phyloP scores from a whole-genome alignment of 2,113 vertebrate genomes.

The Felis chaus region DNA sequence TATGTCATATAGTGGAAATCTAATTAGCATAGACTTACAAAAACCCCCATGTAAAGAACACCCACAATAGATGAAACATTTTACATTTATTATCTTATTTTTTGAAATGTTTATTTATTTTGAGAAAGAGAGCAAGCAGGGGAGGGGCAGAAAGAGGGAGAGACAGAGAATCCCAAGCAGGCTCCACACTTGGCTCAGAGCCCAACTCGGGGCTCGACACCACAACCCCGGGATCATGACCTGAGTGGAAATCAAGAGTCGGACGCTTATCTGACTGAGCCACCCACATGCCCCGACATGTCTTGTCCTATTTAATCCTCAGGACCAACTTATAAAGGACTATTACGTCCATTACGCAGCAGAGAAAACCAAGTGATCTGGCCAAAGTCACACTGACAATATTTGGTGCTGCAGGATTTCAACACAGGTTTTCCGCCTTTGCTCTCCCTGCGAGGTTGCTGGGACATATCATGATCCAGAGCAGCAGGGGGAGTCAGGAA shows the following conservation, averaged over 20 bases:
- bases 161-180: too few species aligned
- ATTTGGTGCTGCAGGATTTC: too few species aligned
- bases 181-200: too few species aligned
- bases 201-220: too few species aligned
- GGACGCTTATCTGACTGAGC: too few species aligned
- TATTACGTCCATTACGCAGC: not conserved
- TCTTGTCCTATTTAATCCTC: not conserved
- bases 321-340: not conserved
- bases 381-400: not conserved
- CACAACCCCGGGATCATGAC: too few species aligned
- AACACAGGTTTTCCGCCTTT: not conserved
- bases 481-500: not conserved
- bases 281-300: too few species aligned
- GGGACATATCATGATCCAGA: too few species aligned
- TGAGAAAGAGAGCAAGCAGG: too few species aligned
- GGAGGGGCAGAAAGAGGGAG: too few species aligned
- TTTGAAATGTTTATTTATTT: too few species aligned
- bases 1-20: not conserved
- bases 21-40: not conserved
- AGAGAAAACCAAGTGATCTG: not conserved
- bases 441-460: not conserved
- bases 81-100: not conserved
- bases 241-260: too few species aligned
- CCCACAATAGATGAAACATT: not conserved
- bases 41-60: not conserved